Percentiles rank a stretch among this genome's conserved stretches.
Evolutionary conservation across 2,888 invertebrate species (phyloP).

Genomic region (Leucozona laternaria): DNA sequence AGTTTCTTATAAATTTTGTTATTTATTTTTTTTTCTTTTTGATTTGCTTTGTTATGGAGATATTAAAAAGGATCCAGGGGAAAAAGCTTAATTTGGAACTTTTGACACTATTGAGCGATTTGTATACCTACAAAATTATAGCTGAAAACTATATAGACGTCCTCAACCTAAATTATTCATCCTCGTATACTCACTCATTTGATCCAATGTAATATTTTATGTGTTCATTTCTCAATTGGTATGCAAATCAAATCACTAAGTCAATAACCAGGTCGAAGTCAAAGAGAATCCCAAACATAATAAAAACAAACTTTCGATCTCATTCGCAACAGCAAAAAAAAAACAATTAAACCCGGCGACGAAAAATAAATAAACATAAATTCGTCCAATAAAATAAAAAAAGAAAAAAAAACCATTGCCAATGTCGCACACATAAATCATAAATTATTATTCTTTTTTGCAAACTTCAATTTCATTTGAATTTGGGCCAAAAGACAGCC

Average conservation of each 20-base stretch:
- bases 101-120: too few species aligned
- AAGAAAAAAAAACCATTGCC: constrained; percentile 4
- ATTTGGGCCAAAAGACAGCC: constrained; percentile 22
- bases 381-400: neutral
- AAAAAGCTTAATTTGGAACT: too few species aligned
- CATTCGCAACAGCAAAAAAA: neutral
- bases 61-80: too few species aligned
- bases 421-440: constrained; percentile 34
- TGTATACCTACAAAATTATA: too few species aligned
- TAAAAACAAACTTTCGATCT: constrained; percentile 29
- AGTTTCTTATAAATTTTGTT: neutral
- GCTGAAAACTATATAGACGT: too few species aligned
- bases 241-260: neutral
- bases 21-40: neutral
- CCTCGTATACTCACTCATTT: neutral
- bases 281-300: neutral
- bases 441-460: constrained; percentile 11
- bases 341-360: neutral
- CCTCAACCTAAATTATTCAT: neutral
- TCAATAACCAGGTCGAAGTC: constrained; percentile 22
- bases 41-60: neutral
- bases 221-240: neutral
- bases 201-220: neutral
- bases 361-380: constrained; percentile 18
- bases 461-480: constrained; percentile 42